Evolutionary conservation across 2,888 invertebrate species (phyloP).

Genomic region (Acrocera orbiculus): DNA sequence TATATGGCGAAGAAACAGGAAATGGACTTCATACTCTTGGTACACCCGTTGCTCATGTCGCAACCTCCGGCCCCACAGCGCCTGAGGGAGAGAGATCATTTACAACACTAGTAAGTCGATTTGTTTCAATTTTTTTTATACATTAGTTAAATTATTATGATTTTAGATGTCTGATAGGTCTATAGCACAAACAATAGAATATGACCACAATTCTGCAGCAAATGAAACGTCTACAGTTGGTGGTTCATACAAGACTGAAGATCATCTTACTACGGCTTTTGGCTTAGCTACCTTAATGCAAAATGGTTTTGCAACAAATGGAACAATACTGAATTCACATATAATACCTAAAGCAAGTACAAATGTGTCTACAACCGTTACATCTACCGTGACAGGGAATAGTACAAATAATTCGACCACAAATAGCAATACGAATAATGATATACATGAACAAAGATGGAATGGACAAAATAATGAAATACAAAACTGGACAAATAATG

Average conservation of each 20-base stretch:
- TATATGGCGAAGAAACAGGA: conserved; percentile 65
- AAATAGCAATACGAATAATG: conserved; percentile 1
- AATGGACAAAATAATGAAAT: conserved; percentile 48
- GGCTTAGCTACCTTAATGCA: conserved; percentile 62
- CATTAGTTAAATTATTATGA: too few relatives aligned
- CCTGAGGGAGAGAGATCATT: conserved; percentile 33
- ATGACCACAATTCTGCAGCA: conserved; percentile 24
- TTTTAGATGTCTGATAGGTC: conserved; percentile 28
- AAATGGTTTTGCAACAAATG: conserved; percentile 49
- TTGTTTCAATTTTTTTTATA: conserved; percentile 6
- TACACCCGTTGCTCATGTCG: conserved; percentile 32
- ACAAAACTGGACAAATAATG: conserved; percentile 51
- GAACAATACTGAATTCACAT: conserved; percentile 34
- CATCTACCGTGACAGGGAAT: conserved; percentile 22
- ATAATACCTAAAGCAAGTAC: conserved; percentile 25
- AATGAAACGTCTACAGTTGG: conserved; percentile 14
- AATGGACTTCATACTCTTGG: conserved; percentile 32
- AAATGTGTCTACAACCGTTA: conserved; percentile 13
- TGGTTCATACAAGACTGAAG: conserved; percentile 47
- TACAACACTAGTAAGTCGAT: conserved; percentile 28
- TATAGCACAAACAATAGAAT: conserved; percentile 30
- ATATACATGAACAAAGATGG: conserved; percentile 30
- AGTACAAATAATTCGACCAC: background rate
- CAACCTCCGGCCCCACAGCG: conserved; percentile 31
- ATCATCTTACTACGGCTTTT: conserved; percentile 52